These are phyloP conservation scores for Synergus laeviventris DNA, from an alignment of 2,888 invertebrate genomes.

Conservation along the genomic window DNA sequence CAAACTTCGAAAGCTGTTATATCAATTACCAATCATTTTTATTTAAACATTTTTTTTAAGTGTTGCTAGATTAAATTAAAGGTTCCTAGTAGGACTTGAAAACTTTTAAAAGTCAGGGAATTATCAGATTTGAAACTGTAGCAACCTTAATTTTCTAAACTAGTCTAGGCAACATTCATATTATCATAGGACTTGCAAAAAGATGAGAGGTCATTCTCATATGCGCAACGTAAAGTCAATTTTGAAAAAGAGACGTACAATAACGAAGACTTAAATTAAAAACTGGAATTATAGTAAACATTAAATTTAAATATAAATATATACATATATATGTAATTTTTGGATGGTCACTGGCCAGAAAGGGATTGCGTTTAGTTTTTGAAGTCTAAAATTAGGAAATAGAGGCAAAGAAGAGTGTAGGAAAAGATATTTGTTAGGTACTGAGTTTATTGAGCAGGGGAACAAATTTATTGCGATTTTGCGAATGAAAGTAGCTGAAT, in stretches of 20 bases:
- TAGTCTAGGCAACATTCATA: background rate
- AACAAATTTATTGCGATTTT: no score
- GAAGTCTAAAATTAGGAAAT: no score
- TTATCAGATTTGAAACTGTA: background rate
- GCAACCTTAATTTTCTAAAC: background rate
- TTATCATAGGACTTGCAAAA: background rate
- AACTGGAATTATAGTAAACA: no score
- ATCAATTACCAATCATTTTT: background rate
- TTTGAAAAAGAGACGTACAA: no score
- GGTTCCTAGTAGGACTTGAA: background rate
- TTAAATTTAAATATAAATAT: no score
- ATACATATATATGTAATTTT: no score
- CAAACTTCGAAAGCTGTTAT: background rate
- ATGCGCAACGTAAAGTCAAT: background rate
- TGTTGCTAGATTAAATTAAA: background rate
- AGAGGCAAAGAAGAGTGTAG: background rate
- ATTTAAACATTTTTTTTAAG: background rate
- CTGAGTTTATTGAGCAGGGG: no score
- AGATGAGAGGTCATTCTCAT: background rate
- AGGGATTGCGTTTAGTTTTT: no score
- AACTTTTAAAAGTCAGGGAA: background rate
- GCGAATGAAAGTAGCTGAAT: background rate
- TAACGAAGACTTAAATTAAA: no score
- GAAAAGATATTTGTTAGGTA: background rate
- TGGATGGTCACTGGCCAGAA: no score